Conservation (phyloP, 1,140 invertebrate genomes). For the Zaprionus tsacasi region DNA sequence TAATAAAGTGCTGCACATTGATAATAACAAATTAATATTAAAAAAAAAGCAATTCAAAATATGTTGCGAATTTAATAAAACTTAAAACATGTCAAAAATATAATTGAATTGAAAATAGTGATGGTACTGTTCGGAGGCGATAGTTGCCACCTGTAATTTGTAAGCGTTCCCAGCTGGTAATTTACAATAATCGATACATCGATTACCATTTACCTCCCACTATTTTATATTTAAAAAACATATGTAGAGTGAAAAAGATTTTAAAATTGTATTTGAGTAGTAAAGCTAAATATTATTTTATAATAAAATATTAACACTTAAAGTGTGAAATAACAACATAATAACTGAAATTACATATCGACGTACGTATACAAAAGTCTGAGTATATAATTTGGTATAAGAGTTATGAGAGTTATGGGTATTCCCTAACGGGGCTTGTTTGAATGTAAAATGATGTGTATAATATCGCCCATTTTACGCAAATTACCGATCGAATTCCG, state of each 20-base stretch:
- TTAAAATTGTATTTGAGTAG: conserved; percentile 32
- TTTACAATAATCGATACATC: not conserved
- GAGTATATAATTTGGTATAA: conserved; percentile 43
- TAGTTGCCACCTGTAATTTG: conserved; percentile 33
- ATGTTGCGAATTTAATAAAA: not conserved
- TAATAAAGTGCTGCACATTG: not conserved
- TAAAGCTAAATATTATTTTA: conserved; percentile 22
- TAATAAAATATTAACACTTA: conserved; percentile 35
- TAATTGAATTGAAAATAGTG: conserved; percentile 18
- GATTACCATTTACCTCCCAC: not conserved
- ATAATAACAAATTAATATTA: not conserved
- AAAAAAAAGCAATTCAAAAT: not conserved
- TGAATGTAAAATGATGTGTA: conserved; percentile 32
- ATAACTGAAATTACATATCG: conserved; percentile 18
- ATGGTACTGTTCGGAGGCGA: conserved; percentile 6
- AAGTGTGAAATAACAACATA: conserved; percentile 39
- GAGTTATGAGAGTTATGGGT: conserved; percentile 28
- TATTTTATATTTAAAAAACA: not conserved
- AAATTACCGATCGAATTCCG: conserved; percentile 66
- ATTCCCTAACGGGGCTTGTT: conserved; percentile 14
- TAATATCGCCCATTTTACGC: not conserved
- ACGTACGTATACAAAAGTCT: conserved; percentile 28
- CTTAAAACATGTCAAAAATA: conserved; percentile 5
- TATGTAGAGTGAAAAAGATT: conserved; percentile 1
- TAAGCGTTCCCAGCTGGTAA: conserved; percentile 1